Conservation (phyloP, 1,140 invertebrate species). For the Pseudomyrmex dendroicus region DNA sequence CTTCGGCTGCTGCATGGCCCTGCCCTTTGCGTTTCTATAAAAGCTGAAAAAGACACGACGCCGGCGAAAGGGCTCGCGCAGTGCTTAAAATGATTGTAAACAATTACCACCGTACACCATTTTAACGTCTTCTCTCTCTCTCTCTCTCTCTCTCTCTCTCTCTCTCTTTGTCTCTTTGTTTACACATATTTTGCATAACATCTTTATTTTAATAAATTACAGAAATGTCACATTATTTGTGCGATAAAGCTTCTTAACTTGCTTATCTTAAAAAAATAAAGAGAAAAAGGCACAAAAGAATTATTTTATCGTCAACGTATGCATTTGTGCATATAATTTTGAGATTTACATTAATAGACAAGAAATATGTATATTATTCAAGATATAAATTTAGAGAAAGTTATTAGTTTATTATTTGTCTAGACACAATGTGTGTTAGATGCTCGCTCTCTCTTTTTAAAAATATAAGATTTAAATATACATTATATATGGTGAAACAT, state of each 20-base stretch:
- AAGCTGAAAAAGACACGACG: constrained; percentile 61
- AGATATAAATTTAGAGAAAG: constrained; percentile 1
- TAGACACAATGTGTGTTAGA: neutral
- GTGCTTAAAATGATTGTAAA: constrained; percentile 72
- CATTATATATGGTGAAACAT: neutral
- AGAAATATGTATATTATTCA: neutral
- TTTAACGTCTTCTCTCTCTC: neutral
- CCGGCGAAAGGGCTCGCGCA: constrained; percentile 41
- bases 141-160: too few species aligned
- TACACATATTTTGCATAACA: neutral
- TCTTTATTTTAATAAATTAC: constrained; percentile 7
- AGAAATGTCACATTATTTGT: neutral
- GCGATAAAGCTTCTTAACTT: neutral
- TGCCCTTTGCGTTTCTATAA: constrained; percentile 49
- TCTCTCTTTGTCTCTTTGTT: too few species aligned
- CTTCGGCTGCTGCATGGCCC: constrained; percentile 58
- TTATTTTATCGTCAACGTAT: neutral
- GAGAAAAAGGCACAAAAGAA: neutral
- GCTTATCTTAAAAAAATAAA: neutral
- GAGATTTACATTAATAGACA: neutral
- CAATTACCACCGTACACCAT: constrained; percentile 10
- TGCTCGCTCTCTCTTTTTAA: too few species aligned
- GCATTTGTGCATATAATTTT: neutral
- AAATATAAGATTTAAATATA: constrained; percentile 36
- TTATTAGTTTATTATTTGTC: constrained; percentile 24